Base-by-base conservation (phyloP, 2,888 invertebrate species). In the Eubasilissa splendida region DNA sequence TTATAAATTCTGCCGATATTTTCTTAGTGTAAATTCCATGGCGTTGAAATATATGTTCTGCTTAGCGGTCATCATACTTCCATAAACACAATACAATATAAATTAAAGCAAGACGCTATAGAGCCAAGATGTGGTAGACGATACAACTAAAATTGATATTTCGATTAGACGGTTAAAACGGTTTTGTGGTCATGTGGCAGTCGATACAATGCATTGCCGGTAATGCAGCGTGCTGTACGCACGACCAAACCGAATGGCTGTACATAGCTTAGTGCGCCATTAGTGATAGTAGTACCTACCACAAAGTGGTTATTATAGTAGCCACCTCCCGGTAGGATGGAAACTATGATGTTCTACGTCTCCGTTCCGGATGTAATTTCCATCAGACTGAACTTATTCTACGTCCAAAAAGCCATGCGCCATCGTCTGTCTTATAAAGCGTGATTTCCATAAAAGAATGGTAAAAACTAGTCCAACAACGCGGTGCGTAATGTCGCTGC, bases 241-340 rank as follows among this genome's bases (percentile, higher is more conserved):
- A 75, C 75, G 75, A 75, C 14, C 60, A 50, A 52, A 50, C 63
- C 60, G 60, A 75, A 75, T 75, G 22, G 75, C 75, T 52, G 22
- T 22, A 22, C 22, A 75, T 53, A 75, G 75, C 63, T 60, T 52
- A 75, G 75, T 75, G 63, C 75, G 52, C 63, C 53, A 75, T 75
- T 75, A 75, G 10, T 4, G 52, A 52, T 54, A 31, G n/a, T 56
- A 73, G n/a, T 31, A 4, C 58, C 8, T 42, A 73, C 33, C 12
- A 73, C 42, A 73, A 73, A 56, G 31, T 9, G 54, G 14, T 22
- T 22, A 52, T 52, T 22, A 53, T 52, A 53, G 31, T 4, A 63
- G 63, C 42, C 11, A 63, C 63, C 33, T 63, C 63, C 63, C 5
- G 33, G 42, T 33, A 63, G 42, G 33, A 12, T 33, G 12, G 33